Base-by-base conservation (phyloP, 2,797 vertebrate genomes). In the Xyrichtys novacula region DNA sequence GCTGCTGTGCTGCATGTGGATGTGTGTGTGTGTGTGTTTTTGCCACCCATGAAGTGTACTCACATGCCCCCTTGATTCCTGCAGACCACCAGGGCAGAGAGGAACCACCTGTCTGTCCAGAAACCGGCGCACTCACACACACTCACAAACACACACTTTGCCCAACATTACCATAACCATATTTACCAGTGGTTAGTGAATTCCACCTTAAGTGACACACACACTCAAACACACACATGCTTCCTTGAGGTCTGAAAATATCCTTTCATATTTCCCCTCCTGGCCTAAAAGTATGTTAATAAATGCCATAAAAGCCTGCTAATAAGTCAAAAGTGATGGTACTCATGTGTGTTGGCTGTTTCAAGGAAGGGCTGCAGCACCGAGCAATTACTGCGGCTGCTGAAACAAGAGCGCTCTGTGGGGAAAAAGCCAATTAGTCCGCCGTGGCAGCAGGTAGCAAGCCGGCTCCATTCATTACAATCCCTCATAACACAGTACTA, bases 41-140 rank as follows among this genome's bases (percentile, higher is more conserved):
- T 81, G 84, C 90, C 92, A 93, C 92, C 92, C 89, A 89, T 84
- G 76, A 65, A 74, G 90, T 47, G 42, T 12, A 76, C 80, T 76
- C 71, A 85, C 61, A 58, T 72, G 78, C 80, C 63, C 69, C 52
- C 77, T 79, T 85, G 82, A 88, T 85, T 71, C 56, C 73, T 72
- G 71, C 78, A 85, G 90, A 93, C 92, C 93, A 92, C 91, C 90
- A 50, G 81, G 74, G 84, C 76, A 78, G 88, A 85, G 79, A 78
- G 74, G 83, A 91, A 90, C 85, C 89, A 91, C 89, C 88, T 91
- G 88, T 85, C 85, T 71, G 59, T 85, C 84, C 67, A 75, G 57
- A 68, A 79, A 68, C 74, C 70, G 68, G 55, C 64, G 32, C 66
- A 57, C 71, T 62, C 57, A 34, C 7, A 34, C 32, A 82, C 32